A percentile compares a stretch with the other conserved stretches of the same genome.
Evolutionary conservation across 1,140 invertebrate genomes (phyloP).

Genomic region (Drosophila obscura): DNA sequence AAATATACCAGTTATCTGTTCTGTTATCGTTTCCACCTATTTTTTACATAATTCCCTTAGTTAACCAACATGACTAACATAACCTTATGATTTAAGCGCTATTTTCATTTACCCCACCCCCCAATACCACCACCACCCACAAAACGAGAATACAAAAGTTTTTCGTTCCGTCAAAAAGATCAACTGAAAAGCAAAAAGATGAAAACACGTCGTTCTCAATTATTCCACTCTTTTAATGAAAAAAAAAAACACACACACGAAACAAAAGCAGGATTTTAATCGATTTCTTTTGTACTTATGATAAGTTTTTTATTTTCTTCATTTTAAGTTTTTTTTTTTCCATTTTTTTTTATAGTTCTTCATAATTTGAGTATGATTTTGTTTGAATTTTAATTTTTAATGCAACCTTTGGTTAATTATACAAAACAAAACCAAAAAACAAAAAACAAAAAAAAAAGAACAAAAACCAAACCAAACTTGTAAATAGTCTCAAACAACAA

Average conservation of each 20-base stretch:
- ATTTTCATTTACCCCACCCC: slow-evolving; percentile 36
- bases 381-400: slow-evolving; percentile 38
- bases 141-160: slow-evolving; percentile 67
- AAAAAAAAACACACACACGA: slow-evolving; percentile 59
- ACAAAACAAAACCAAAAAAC: slow-evolving; percentile 41
- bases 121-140: background rate
- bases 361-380: slow-evolving; percentile 20
- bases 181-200: slow-evolving; percentile 55
- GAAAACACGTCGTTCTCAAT: slow-evolving; percentile 55
- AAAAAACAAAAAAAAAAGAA: slow-evolving; percentile 37
- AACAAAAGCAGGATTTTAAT: slow-evolving; percentile 63
- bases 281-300: slow-evolving; percentile 35
- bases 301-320: slow-evolving; percentile 29
- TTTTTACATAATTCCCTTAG: slow-evolving; percentile 48
- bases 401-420: slow-evolving; percentile 46
- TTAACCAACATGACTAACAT: slow-evolving; percentile 66
- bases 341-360: slow-evolving; percentile 7
- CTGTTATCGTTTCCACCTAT: slow-evolving; percentile 52
- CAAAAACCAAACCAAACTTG: slow-evolving; percentile 72
- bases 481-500: slow-evolving; percentile 79
- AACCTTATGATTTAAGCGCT: slow-evolving; percentile 58
- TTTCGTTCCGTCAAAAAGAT: slow-evolving; percentile 53
- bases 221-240: slow-evolving; percentile 17
- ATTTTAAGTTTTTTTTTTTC: slow-evolving; percentile 30
- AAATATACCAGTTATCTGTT: slow-evolving; percentile 72